Base-by-base conservation (phyloP, 2,888 invertebrate species). In the Autographa pulchrina region DNA sequence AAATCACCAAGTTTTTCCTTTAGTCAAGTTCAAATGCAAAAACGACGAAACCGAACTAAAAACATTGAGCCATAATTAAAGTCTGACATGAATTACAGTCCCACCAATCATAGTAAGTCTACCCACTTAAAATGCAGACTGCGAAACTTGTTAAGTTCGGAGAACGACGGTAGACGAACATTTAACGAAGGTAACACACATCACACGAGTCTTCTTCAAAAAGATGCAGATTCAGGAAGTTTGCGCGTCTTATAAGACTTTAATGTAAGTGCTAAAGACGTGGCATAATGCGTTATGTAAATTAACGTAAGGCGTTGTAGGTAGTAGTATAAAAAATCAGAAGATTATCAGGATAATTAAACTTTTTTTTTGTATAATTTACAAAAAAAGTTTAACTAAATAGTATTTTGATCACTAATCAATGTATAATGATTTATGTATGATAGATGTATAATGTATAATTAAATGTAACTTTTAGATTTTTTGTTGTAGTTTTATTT, bases 71-170 rank as follows among this genome's bases (percentile, higher is more conserved):
- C 14, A 2, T 18, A 11, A 61, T 18, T 18, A 18, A 18, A 38
- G 14, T 70, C 41, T 56, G 43, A 60, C 63, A 58, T 25, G n/a
- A 59, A 58, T 58, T 11, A 31, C 58, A 70, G 65, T 56, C 61
- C 43, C 60, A 69, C 66, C 74, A 71, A 79, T 79, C 62, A 71
- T 64, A 74, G 65, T 64, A 60, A 77, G 61, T 31, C 63, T 69
- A 64, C 35, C 61, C 65, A 77, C 76, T 85, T 82, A 77, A 83
- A 84, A 84, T 81, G 77, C 82, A 79, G 67, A 70, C 62, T 62
- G 62, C 56, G 74, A 70, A 71, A 81, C 71, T 79, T 79, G 63
- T 60, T 56, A 78, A 82, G 80, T 72, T 76, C 25, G 38, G 35
- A 60, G 61, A 67, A 66, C 69, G 72, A 70, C 70, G 59, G 48